Evolutionary conservation across 2,113 vertebrate species (phyloP).

Genomic region (Perccottus glenii): DNA sequence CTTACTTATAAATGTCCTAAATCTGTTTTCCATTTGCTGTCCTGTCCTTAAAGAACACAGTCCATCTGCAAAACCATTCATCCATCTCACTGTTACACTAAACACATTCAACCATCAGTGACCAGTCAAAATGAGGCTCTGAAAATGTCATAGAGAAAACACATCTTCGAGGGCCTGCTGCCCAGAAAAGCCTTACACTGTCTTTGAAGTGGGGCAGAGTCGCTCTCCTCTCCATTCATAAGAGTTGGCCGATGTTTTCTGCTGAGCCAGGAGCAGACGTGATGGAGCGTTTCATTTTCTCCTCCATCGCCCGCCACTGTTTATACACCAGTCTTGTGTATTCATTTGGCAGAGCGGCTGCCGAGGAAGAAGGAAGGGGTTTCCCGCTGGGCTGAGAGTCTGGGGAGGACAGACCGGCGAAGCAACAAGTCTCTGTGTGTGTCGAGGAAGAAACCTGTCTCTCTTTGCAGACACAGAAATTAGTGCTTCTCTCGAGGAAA

Average conservation of each 20-base stretch:
- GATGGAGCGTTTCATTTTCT: conserved; percentile 21
- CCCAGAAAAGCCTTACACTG: conserved; percentile 12
- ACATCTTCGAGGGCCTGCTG: background rate
- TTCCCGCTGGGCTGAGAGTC: conserved; percentile 27
- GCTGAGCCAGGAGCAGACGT: conserved; percentile 34
- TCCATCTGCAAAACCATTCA: conserved; percentile 5
- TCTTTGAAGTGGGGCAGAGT: conserved; percentile 10
- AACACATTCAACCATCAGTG: conserved; percentile 3
- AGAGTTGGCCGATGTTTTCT: conserved; percentile 14
- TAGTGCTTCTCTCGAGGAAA: background rate
- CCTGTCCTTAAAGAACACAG: background rate
- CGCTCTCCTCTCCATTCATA: conserved; percentile 8
- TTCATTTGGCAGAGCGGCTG: conserved; percentile 32
- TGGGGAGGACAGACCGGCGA: background rate
- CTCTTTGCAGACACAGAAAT: conserved; percentile 6
- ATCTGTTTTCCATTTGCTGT: background rate
- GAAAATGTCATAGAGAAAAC: conserved; percentile 9
- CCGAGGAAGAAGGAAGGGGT: conserved; percentile 26
- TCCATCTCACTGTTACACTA: conserved; percentile 1
- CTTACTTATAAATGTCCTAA: background rate
- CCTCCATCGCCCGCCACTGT: conserved; percentile 3
- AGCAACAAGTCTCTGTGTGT: background rate
- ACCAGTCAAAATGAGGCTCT: conserved; percentile 2
- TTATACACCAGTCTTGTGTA: conserved; percentile 39
- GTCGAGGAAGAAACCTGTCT: conserved; percentile 1